Evolutionary conservation across 2,888 invertebrate species (phyloP).

Genomic region (Cantharis rufa): DNA sequence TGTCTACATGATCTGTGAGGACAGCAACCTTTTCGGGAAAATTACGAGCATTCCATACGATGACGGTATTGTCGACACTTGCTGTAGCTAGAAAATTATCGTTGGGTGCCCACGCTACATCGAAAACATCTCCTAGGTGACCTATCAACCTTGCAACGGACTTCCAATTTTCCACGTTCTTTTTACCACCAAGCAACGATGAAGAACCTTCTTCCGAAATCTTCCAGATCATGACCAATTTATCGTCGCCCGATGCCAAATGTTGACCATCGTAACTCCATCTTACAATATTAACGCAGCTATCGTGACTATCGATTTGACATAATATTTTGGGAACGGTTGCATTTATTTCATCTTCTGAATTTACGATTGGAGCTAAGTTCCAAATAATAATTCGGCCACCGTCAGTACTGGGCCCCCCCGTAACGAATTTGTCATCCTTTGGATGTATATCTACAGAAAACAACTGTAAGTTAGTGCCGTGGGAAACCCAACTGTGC

Average conservation of each 20-base stretch:
- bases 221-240: conserved; percentile 94
- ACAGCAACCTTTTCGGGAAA: conserved; percentile 83
- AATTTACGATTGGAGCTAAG: conserved; percentile 81
- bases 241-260: conserved; percentile 94
- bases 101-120: conserved; percentile 94
- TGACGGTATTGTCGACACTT: conserved; percentile 94
- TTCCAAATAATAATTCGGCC: conserved; percentile 96
- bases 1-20: conserved; percentile 86
- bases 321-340: conserved; percentile 91
- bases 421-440: conserved; percentile 91
- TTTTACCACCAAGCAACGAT: conserved; percentile 67
- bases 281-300: conserved; percentile 95
- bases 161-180: conserved; percentile 92
- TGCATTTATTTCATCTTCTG: conserved; percentile 77
- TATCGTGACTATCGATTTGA: conserved; percentile 95
- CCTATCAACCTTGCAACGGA: conserved; percentile 85
- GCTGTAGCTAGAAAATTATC: conserved; percentile 95
- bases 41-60: conserved; percentile 94
- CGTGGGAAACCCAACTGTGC: conserved; percentile 23
- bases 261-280: conserved; percentile 91
- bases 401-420: conserved; percentile 88
- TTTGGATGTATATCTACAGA: conserved; percentile 97
- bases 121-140: conserved; percentile 91
- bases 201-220: conserved; percentile 62
- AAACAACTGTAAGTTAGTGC: conserved; percentile 89